These are phyloP conservation scores for Myotis davidii DNA, from an alignment of 2,113 vertebrate species.

Conservation along the genomic window DNA sequence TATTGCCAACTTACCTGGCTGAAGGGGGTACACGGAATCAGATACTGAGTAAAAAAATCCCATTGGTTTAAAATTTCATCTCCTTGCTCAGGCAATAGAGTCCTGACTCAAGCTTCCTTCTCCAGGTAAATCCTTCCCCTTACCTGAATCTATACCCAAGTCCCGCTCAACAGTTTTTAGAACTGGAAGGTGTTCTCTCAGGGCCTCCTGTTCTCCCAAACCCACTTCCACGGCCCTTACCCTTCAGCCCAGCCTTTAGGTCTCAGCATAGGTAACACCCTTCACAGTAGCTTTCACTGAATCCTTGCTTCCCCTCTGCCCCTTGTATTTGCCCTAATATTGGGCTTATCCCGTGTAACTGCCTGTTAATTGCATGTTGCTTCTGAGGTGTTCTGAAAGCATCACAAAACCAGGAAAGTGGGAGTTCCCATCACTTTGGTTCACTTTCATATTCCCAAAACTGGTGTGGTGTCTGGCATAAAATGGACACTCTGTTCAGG, in stretches of 20 bases:
- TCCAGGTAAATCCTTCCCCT: neutral
- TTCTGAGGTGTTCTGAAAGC: neutral
- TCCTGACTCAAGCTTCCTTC: neutral
- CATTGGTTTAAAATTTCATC: neutral
- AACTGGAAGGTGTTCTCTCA: neutral
- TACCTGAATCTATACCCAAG: rapidly evolving
- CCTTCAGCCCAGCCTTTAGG: too few species aligned
- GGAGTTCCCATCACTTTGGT: neutral
- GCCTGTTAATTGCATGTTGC: too few species aligned
- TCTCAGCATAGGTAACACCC: neutral
- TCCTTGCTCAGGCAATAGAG: neutral
- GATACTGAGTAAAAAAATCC: neutral
- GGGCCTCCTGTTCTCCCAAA: neutral
- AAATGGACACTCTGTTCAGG: neutral
- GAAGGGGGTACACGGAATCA: neutral
- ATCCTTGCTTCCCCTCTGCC: neutral
- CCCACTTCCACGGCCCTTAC: rapidly evolving
- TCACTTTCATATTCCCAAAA: neutral
- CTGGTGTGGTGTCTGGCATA: neutral
- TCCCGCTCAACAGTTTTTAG: neutral
- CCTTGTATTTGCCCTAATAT: neutral
- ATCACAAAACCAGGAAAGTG: neutral
- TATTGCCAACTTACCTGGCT: neutral
- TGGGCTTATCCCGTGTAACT: neutral
- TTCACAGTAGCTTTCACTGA: neutral